A percentile compares a stretch with the other conserved stretches of the same genome.
These are phyloP conservation scores for Apolygus lucorum DNA, from an alignment of 1,140 invertebrate genomes.

Conservation along the genomic window DNA sequence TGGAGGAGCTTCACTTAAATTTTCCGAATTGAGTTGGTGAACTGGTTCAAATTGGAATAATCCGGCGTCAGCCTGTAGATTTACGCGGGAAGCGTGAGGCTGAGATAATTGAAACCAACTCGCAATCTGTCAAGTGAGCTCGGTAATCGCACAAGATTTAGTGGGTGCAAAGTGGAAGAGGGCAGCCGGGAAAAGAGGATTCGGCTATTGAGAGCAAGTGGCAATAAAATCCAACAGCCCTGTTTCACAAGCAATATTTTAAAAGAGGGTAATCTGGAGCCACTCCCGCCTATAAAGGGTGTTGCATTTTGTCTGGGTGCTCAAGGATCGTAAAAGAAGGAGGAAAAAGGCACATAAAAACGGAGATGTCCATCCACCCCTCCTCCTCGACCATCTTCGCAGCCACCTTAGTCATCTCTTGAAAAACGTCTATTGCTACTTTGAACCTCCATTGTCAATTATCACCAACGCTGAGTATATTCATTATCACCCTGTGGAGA, in stretches of 20 bases:
- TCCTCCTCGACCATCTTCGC: background rate
- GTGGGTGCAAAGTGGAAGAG: background rate
- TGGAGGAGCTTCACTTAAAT: too few species aligned
- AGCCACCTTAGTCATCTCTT: too few species aligned
- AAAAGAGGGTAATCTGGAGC: background rate
- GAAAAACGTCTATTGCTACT: too few species aligned
- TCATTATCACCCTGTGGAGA: too few species aligned
- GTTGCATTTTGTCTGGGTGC: background rate
- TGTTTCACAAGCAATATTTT: conserved; percentile 1
- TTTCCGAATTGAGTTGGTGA: too few species aligned
- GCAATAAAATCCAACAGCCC: background rate
- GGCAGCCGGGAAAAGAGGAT: background rate
- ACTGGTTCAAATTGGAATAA: background rate
- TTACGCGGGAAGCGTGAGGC: background rate
- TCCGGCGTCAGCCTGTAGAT: background rate
- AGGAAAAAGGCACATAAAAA: background rate
- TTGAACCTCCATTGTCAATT: too few species aligned
- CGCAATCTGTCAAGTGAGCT: background rate
- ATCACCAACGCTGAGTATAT: too few species aligned
- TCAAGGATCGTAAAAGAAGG: background rate
- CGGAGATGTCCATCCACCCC: background rate
- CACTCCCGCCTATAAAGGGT: background rate
- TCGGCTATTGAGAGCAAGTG: background rate
- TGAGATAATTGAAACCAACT: background rate
- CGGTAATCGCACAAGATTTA: background rate